phyloP scores from a whole-genome alignment of 2,113 vertebrate genomes.

The Dissostichus mawsoni region DNA sequence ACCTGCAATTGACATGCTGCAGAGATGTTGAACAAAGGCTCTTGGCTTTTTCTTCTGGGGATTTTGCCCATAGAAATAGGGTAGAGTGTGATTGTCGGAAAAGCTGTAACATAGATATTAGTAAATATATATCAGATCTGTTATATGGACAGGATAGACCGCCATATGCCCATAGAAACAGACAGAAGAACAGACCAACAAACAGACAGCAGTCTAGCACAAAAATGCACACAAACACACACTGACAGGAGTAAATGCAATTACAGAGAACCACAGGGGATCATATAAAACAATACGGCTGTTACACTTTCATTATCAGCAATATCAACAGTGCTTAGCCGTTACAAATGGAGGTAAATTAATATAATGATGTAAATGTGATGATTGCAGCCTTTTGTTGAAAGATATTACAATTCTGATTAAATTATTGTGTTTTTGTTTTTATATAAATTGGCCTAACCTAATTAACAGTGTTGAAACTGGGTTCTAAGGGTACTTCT shows the following conservation, averaged over 20 bases:
- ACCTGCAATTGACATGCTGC: constrained; percentile 63
- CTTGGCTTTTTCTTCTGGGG: constrained; percentile 24
- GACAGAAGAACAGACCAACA: not conserved
- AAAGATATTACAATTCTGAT: constrained; percentile 45
- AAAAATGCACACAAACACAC: constrained; percentile 13
- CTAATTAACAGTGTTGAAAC: constrained; percentile 63
- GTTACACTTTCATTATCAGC: constrained; percentile 48
- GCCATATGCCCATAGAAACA: constrained; percentile 22
- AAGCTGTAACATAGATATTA: constrained; percentile 8
- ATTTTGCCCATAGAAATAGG: constrained; percentile 11
- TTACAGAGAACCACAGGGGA: constrained; percentile 51
- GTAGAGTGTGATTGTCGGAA: constrained; percentile 8
- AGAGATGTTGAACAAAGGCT: constrained; percentile 44
- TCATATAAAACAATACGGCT: constrained; percentile 40
- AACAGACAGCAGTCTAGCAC: constrained; percentile 6
- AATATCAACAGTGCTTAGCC: constrained; percentile 52
- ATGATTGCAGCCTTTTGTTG: constrained; percentile 34
- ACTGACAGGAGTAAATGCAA: constrained; percentile 41
- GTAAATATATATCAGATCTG: constrained; percentile 11
- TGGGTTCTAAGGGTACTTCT: constrained; percentile 46
- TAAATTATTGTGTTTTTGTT: constrained; percentile 62
- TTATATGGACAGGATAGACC: constrained; percentile 13
- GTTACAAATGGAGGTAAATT: constrained; percentile 57
- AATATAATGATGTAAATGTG: constrained; percentile 31
- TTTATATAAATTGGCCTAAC: constrained; percentile 38